Percentiles rank a stretch among this genome's conserved stretches.
Conservation (phyloP, 2,888 invertebrate species). For the Polylopha cassiicola region DNA sequence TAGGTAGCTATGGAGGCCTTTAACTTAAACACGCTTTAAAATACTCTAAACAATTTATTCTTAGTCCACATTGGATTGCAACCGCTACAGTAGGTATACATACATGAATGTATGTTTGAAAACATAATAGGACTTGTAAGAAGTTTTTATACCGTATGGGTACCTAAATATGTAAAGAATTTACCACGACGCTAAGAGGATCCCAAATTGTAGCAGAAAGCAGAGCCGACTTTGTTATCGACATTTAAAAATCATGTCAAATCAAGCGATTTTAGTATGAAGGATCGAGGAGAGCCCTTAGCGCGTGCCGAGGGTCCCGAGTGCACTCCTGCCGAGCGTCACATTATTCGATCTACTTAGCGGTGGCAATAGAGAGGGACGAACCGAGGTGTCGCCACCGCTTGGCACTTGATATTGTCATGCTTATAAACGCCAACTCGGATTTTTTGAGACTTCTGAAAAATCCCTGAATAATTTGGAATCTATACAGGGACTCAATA, state of each 20-base stretch:
- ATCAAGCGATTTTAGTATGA: conserved; percentile 71
- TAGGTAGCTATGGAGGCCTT: no score
- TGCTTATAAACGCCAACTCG: conserved; percentile 32
- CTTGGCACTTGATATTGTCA: conserved; percentile 51
- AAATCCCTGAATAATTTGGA: no score
- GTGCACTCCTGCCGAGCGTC: conserved; percentile 60
- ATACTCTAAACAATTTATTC: no score
- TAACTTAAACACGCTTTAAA: no score
- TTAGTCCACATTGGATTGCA: no score
- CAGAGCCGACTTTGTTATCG: conserved; percentile 48
- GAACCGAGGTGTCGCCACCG: conserved; percentile 55
- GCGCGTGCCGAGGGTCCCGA: conserved; percentile 51
- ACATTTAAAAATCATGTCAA: conserved; percentile 75
- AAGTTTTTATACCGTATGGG: no score
- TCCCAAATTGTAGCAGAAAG: conserved; percentile 12
- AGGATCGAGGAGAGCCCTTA: conserved; percentile 56
- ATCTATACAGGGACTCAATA: no score
- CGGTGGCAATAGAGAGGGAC: conserved; percentile 46
- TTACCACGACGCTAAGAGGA: conserved; percentile 1
- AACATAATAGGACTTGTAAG: no score
- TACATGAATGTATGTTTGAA: no score
- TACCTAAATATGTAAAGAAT: no score
- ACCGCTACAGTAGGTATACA: no score
- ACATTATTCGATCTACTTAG: conserved; percentile 76
- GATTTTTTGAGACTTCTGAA: conserved; percentile 9